Conservation (phyloP, 2,888 invertebrate species). For the Ennomos erosarius region DNA sequence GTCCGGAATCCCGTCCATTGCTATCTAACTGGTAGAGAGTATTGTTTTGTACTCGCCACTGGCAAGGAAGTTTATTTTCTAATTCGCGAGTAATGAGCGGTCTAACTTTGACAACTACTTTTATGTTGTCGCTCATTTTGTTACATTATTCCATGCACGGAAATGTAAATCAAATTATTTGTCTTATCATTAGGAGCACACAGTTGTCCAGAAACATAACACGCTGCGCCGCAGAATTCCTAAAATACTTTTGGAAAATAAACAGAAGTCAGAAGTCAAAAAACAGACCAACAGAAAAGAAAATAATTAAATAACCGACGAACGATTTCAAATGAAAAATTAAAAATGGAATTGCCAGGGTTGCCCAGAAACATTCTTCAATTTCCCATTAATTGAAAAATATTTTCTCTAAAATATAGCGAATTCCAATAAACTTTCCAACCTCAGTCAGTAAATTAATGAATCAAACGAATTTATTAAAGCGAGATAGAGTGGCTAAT, state of each 20-base stretch:
- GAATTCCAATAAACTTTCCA: no score
- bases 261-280: constrained; percentile 17
- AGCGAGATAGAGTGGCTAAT: no score
- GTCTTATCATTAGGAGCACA: constrained; percentile 5
- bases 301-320: constrained; percentile 69
- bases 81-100: constrained; percentile 88
- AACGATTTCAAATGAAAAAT: constrained; percentile 58
- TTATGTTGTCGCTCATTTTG: constrained; percentile 88
- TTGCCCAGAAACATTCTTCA: no score
- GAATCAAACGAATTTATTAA: no score
- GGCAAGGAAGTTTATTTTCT: constrained; percentile 80
- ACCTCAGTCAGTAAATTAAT: no score
- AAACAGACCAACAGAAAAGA: constrained; percentile 24
- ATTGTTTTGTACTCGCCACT: constrained; percentile 87
- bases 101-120: constrained; percentile 91
- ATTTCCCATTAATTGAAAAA: no score
- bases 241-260: constrained; percentile 31
- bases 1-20: constrained; percentile 68
- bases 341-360: constrained; percentile 34
- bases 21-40: constrained; percentile 85
- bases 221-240: constrained; percentile 1
- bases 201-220: constrained; percentile 3
- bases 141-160: constrained; percentile 37
- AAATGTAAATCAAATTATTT: constrained; percentile 20
- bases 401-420: no score